phyloP scores from a whole-genome alignment of 2,113 vertebrate genomes.

The Eudorcas thomsonii region DNA sequence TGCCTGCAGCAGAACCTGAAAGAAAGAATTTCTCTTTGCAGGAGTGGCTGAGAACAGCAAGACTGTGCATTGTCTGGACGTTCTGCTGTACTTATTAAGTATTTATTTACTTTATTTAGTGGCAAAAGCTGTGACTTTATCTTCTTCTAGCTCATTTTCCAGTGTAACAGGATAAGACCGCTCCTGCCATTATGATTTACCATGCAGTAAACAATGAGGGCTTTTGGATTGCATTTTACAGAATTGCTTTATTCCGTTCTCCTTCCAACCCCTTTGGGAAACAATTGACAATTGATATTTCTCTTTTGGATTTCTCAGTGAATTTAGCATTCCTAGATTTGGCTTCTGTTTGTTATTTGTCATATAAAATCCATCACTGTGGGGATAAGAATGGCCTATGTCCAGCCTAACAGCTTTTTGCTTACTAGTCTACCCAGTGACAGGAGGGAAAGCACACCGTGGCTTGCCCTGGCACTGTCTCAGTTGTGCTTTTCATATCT shows the following conservation, averaged over 20 bases:
- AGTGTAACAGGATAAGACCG: slow-evolving; percentile 53
- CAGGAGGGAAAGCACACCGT: not conserved
- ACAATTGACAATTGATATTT: slow-evolving; percentile 66
- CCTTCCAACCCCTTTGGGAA: slow-evolving; percentile 48
- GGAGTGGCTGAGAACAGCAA: not conserved
- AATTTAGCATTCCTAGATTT: slow-evolving; percentile 63
- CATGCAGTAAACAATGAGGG: slow-evolving; percentile 55
- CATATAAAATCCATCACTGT: slow-evolving; percentile 44
- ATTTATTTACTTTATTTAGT: slow-evolving; percentile 51
- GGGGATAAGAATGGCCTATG: slow-evolving; percentile 30
- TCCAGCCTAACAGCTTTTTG: slow-evolving; percentile 33
- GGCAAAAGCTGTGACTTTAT: slow-evolving; percentile 54
- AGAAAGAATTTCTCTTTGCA: slow-evolving; percentile 1
- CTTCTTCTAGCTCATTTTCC: slow-evolving; percentile 62
- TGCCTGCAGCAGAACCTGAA: slow-evolving; percentile 17
- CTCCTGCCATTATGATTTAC: slow-evolving; percentile 64
- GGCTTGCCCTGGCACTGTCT: not conserved
- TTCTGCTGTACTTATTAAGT: slow-evolving; percentile 30
- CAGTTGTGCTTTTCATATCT: not conserved
- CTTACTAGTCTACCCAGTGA: slow-evolving; percentile 15
- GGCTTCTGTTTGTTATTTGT: slow-evolving; percentile 64
- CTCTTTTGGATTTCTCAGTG: slow-evolving; percentile 63
- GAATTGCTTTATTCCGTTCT: slow-evolving; percentile 57
- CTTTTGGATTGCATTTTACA: slow-evolving; percentile 54
- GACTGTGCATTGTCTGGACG: not conserved